Evolutionary conservation across 2,888 invertebrate genomes (phyloP).

Genomic region (Charanyca ferruginea): DNA sequence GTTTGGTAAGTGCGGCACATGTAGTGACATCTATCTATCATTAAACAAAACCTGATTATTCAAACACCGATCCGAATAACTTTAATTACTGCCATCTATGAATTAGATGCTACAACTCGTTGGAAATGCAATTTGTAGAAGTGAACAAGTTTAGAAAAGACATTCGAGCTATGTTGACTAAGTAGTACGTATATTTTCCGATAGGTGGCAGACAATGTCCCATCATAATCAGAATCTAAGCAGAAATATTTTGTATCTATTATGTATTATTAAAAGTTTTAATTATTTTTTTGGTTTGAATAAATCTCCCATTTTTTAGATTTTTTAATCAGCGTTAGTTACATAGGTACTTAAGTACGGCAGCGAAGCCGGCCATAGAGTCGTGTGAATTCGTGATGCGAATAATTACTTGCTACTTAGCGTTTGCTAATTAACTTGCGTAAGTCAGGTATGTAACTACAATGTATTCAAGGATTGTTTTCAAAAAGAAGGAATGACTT

Average conservation of each 20-base stretch:
- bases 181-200: conserved; percentile 4
- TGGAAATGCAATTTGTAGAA: background rate
- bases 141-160: background rate
- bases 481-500: background rate
- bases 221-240: background rate
- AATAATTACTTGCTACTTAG: conserved; percentile 27
- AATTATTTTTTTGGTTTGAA: background rate
- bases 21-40: conserved; percentile 32
- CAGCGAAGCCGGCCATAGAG: background rate
- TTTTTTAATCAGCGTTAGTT: too few species aligned
- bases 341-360: too few species aligned
- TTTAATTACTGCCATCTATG: conserved; percentile 41
- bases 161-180: background rate
- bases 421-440: conserved; percentile 18
- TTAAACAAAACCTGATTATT: background rate
- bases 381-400: conserved; percentile 5
- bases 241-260: background rate
- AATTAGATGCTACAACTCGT: background rate
- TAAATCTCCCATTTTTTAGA: too few species aligned
- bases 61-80: background rate
- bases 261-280: background rate
- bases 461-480: conserved; percentile 21
- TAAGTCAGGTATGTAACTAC: background rate
- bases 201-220: conserved; percentile 40
- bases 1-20: background rate